Evolutionary conservation across 2,888 invertebrate genomes (phyloP).

Genomic region (Parnassius glacialis): DNA sequence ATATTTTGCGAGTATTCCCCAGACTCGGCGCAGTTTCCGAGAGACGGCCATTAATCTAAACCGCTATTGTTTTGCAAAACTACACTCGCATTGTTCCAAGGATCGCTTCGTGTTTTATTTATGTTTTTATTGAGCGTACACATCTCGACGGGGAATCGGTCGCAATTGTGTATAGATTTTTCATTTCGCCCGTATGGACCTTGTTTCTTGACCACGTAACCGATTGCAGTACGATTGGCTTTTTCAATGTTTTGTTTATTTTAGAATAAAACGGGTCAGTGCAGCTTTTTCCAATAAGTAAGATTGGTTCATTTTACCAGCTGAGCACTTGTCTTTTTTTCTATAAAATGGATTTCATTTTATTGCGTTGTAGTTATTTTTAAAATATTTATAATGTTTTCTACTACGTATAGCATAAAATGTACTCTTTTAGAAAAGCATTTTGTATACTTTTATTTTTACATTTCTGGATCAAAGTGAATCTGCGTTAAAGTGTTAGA

Average conservation of each 20-base stretch:
- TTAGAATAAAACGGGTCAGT: slow-evolving; percentile 21
- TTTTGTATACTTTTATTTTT: too few species aligned
- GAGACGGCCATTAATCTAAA: slow-evolving; percentile 40
- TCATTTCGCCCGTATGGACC: slow-evolving; percentile 23
- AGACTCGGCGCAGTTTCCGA: slow-evolving; percentile 29
- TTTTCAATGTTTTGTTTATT: slow-evolving; percentile 25
- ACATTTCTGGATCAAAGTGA: too few species aligned
- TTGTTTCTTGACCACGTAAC: slow-evolving; percentile 25
- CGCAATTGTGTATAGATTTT: slow-evolving; percentile 26
- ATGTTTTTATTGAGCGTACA: slow-evolving; percentile 28
- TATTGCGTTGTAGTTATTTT: slow-evolving; percentile 1
- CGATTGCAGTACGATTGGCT: slow-evolving; percentile 26
- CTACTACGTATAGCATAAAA: too few species aligned
- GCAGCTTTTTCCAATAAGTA: slow-evolving; percentile 24
- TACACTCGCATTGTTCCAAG: slow-evolving; percentile 31
- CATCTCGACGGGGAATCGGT: slow-evolving; percentile 21
- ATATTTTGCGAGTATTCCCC: slow-evolving; percentile 37
- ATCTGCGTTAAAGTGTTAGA: too few species aligned
- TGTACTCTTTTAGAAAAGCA: too few species aligned
- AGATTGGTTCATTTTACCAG: slow-evolving; percentile 20
- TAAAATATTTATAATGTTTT: too few species aligned
- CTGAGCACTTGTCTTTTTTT: slow-evolving; percentile 5
- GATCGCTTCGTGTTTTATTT: slow-evolving; percentile 31
- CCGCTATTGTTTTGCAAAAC: slow-evolving; percentile 37
- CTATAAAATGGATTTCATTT: slow-evolving; percentile 10